Evolutionary conservation across 92 coral and sea anemone species (phyloP).

Genomic region (Montipora capitata): DNA sequence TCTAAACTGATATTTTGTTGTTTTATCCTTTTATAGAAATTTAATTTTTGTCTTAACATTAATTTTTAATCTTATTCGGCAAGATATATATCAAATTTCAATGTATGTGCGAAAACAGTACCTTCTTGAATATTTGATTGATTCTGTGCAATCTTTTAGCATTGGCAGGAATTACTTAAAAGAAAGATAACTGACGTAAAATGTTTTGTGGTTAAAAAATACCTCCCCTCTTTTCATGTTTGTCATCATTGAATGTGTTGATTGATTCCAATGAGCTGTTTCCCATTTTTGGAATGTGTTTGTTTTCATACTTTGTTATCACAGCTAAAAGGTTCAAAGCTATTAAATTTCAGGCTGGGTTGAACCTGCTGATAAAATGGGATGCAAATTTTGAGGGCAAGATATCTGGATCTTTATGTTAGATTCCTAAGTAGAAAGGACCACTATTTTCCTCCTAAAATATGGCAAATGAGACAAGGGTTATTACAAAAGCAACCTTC

Average conservation of each 20-base stretch:
- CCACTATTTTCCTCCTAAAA: neutral
- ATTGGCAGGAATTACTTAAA: neutral
- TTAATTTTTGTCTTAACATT: too few relatives aligned
- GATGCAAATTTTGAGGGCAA: slow-evolving; percentile 22
- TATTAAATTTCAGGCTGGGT: slow-evolving; percentile 46
- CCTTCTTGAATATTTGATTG: neutral
- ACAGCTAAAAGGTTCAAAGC: slow-evolving; percentile 2
- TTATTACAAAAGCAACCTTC: slow-evolving; percentile 84
- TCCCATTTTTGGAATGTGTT: slow-evolving; percentile 46
- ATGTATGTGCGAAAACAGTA: neutral
- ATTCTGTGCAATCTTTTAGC: neutral
- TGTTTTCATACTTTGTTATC: slow-evolving; percentile 28
- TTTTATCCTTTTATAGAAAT: too few relatives aligned
- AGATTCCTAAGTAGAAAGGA: neutral
- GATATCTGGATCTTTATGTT: slow-evolving; percentile 12
- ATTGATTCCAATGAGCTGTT: slow-evolving; percentile 12
- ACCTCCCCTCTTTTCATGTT: neutral
- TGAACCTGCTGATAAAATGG: slow-evolving; percentile 16
- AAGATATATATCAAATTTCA: neutral
- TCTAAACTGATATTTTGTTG: too few relatives aligned
- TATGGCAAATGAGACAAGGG: slow-evolving; percentile 66
- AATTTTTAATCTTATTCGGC: neutral
- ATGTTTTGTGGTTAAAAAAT: neutral
- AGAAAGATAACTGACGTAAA: neutral
- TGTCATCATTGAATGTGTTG: slow-evolving; percentile 10